Percentiles rank a stretch among this genome's conserved stretches.
Evolutionary conservation across 2,113 vertebrate genomes (phyloP).

Genomic region (Albula goreensis): DNA sequence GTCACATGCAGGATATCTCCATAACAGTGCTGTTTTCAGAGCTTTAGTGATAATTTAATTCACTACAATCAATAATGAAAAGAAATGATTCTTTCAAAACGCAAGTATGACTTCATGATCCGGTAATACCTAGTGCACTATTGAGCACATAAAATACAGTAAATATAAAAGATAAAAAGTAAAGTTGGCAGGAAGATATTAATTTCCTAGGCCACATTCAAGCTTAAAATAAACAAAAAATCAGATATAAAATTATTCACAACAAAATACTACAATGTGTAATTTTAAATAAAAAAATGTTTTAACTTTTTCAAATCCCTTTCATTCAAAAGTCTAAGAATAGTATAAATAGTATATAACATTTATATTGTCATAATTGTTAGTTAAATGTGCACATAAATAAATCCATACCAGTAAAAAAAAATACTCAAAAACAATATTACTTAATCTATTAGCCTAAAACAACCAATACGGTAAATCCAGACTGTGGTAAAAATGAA

Average conservation of each 20-base stretch:
- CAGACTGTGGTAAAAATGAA: slow-evolving; percentile 28
- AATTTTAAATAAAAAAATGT: neutral
- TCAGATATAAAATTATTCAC: neutral
- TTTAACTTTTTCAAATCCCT: neutral
- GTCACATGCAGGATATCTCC: neutral
- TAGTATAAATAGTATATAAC: neutral
- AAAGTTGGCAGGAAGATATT: neutral
- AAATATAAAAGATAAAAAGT: neutral
- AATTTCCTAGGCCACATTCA: neutral
- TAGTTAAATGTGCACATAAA: neutral
- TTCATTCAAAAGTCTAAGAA: neutral
- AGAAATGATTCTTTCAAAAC: neutral
- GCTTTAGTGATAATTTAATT: neutral
- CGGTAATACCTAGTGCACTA: neutral
- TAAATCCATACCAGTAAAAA: neutral
- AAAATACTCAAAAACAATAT: neutral
- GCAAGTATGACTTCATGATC: neutral
- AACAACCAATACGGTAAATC: neutral
- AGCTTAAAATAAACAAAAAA: neutral
- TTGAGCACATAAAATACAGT: neutral
- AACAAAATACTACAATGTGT: neutral
- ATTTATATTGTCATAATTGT: neutral
- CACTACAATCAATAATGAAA: neutral
- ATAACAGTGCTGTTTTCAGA: neutral
- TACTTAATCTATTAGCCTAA: neutral